A percentile compares a stretch with the other conserved stretches of the same genome.
phyloP scores from a whole-genome alignment of 2,797 vertebrate species.

The Leuciscus waleckii region DNA sequence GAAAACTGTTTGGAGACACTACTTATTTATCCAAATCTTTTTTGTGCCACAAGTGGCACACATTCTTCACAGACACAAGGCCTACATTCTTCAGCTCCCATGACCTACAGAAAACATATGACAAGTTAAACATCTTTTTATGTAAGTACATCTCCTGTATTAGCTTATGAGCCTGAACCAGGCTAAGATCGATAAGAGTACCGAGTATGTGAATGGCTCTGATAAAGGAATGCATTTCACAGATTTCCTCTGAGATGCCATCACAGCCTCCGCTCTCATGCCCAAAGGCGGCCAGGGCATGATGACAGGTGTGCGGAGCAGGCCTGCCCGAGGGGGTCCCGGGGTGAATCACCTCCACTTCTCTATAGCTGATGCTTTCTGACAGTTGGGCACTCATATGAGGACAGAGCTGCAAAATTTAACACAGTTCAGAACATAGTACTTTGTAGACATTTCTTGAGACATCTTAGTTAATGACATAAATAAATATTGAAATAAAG shows the following conservation, averaged over 20 bases:
- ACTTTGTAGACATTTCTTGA: slow-evolving; percentile 15
- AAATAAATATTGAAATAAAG: slow-evolving; percentile 5
- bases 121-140: neutral
- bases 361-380: slow-evolving; percentile 79
- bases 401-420: slow-evolving; percentile 77
- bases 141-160: neutral
- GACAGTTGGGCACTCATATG: slow-evolving; percentile 81
- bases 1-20: neutral
- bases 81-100: neutral
- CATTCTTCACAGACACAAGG: too few relatives aligned
- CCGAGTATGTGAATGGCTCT: neutral
- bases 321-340: slow-evolving; percentile 81
- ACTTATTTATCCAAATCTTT: neutral
- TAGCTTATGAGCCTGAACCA: neutral
- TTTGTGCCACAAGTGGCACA: neutral
- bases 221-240: slow-evolving; percentile 8
- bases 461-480: slow-evolving; percentile 1
- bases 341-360: slow-evolving; percentile 72
- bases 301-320: slow-evolving; percentile 76
- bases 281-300: slow-evolving; percentile 45
- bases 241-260: slow-evolving; percentile 41
- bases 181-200: neutral
- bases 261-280: slow-evolving; percentile 36
- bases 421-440: slow-evolving; percentile 59
- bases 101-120: neutral